phyloP scores from a whole-genome alignment of 2,888 invertebrate species.

The Neria commutata region DNA sequence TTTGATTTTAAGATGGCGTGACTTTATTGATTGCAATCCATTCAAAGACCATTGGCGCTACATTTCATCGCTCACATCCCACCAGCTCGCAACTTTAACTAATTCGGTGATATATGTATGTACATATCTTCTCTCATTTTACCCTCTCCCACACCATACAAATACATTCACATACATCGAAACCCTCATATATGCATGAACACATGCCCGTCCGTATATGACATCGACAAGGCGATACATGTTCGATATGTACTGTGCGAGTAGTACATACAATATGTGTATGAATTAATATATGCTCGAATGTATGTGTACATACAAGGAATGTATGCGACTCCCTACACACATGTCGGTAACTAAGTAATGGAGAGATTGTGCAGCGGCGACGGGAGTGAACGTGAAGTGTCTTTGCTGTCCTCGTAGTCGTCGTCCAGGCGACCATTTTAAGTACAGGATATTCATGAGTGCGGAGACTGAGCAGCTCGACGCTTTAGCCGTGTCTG shows the following conservation, averaged over 20 bases:
- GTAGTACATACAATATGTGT: too few species aligned
- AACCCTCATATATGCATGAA: too few species aligned
- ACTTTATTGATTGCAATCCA: background rate
- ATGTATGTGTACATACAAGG: too few species aligned
- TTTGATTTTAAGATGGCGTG: background rate
- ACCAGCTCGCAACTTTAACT: too few species aligned
- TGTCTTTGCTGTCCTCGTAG: conserved; percentile 4
- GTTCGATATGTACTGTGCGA: too few species aligned
- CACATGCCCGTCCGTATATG: too few species aligned
- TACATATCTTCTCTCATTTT: too few species aligned
- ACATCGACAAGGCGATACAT: too few species aligned
- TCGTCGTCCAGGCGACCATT: conserved; percentile 53
- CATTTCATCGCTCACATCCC: background rate
- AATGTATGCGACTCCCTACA: background rate
- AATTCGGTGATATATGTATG: too few species aligned
- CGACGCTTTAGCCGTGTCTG: background rate
- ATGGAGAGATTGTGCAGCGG: background rate
- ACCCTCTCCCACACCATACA: too few species aligned
- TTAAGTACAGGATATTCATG: conserved; percentile 53
- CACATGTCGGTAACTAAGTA: background rate
- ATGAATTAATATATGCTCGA: too few species aligned
- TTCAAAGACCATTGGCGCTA: conserved; percentile 1
- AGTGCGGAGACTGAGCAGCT: conserved; percentile 14
- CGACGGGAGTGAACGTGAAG: background rate
- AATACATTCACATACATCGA: too few species aligned